Conservation (phyloP, 2,113 vertebrate genomes). For the Elephas maximus region DNA sequence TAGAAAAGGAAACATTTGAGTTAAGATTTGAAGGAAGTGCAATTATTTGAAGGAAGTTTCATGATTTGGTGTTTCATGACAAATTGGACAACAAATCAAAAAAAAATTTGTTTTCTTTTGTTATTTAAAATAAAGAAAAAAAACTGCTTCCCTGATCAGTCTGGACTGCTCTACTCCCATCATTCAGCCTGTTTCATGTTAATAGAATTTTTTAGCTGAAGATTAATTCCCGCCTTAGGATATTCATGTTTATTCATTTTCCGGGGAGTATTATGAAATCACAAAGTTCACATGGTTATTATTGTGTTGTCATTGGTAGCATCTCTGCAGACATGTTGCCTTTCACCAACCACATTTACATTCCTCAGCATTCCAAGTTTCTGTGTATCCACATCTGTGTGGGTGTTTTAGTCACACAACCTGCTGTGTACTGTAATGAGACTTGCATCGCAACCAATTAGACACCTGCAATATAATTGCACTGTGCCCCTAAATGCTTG, state of each 20-base stretch:
- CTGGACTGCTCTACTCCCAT: neutral
- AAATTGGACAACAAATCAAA: neutral
- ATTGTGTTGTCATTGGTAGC: neutral
- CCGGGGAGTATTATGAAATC: neutral
- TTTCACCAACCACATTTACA: slow-evolving; percentile 76
- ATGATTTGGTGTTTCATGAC: neutral
- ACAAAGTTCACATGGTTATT: neutral
- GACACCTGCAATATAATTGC: slow-evolving; percentile 81
- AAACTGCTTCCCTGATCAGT: neutral
- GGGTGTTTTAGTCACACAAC: slow-evolving; percentile 69
- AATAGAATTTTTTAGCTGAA: neutral
- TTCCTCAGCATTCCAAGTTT: slow-evolving; percentile 65
- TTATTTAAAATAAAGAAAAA: neutral
- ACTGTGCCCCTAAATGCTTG: slow-evolving; percentile 67
- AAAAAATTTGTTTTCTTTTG: neutral
- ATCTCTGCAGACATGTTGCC: slow-evolving; percentile 47
- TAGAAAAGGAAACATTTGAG: neutral
- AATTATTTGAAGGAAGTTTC: neutral
- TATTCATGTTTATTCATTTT: slow-evolving; percentile 35
- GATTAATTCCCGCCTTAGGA: neutral
- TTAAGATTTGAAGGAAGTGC: neutral
- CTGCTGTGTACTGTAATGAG: slow-evolving; percentile 83
- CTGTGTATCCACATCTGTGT: neutral
- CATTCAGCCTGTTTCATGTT: neutral
- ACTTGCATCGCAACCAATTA: slow-evolving; percentile 81